Conservation (phyloP, 2,888 invertebrate genomes). For the Aspidiotus rigidus region DNA sequence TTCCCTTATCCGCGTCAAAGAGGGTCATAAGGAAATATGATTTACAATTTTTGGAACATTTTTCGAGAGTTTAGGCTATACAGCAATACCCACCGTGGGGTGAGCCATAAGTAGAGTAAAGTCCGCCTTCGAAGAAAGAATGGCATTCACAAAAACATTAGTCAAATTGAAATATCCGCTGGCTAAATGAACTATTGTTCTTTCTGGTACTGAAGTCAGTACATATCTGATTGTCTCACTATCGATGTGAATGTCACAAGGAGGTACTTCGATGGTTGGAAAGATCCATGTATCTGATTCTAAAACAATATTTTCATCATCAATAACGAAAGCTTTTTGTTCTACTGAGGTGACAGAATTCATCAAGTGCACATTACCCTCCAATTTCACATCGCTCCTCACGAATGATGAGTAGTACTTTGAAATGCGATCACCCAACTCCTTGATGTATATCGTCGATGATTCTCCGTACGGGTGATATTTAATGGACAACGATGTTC, state of each 20-base stretch:
- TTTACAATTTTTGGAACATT: not conserved
- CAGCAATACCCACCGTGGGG: conserved; percentile 62
- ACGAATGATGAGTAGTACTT: conserved; percentile 25
- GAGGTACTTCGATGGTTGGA: conserved; percentile 91
- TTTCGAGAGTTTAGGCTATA: not conserved
- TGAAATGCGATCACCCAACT: conserved; percentile 45
- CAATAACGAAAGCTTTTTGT: too few relatives aligned
- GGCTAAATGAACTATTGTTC: conserved; percentile 64
- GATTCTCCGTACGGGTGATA: conserved; percentile 54
- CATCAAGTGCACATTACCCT: conserved; percentile 1
- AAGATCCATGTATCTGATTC: conserved; percentile 71
- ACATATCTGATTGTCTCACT: conserved; percentile 61
- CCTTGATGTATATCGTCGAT: conserved; percentile 40
- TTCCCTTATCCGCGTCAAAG: too few relatives aligned
- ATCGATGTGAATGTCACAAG: conserved; percentile 73
- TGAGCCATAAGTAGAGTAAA: conserved; percentile 86
- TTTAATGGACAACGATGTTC: conserved; percentile 47
- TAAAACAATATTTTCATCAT: not conserved
- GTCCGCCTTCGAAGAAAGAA: conserved; percentile 64
- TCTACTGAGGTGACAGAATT: not conserved
- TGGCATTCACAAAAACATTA: conserved; percentile 66
- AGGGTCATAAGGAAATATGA: not conserved
- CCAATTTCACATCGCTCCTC: not conserved
- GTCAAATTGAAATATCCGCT: conserved; percentile 97
- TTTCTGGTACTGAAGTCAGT: conserved; percentile 55